Percentiles rank a stretch among this genome's conserved stretches.
Evolutionary conservation across 1,140 invertebrate species (phyloP).

Genomic region (Cotesia typhae): DNA sequence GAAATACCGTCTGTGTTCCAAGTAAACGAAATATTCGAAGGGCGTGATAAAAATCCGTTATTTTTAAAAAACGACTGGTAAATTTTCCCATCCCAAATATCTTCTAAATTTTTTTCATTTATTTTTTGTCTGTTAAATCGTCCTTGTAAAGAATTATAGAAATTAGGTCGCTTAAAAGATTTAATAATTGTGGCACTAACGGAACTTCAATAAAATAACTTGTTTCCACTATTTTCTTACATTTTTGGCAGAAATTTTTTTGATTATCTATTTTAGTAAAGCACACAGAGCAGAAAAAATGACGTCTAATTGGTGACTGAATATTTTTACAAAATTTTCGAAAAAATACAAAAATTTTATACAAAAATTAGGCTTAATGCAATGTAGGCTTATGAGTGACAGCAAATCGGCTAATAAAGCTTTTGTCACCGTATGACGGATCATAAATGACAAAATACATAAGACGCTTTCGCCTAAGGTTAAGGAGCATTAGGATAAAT

Average conservation of each 20-base stretch:
- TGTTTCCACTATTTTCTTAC: not conserved
- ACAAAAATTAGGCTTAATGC: conserved; percentile 9
- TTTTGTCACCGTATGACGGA: conserved; percentile 4
- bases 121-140: conserved; percentile 8
- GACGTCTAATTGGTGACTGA: conserved; percentile 4
- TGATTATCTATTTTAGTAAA: not conserved
- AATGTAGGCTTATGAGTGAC: conserved; percentile 1
- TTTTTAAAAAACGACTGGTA: conserved; percentile 8
- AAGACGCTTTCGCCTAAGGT: conserved; percentile 17
- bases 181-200: not conserved
- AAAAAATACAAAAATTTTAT: not conserved
- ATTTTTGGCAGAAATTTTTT: not conserved
- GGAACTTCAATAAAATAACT: conserved; percentile 12
- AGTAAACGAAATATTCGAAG: conserved; percentile 16
- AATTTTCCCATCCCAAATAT: conserved; percentile 43
- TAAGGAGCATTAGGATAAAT: not conserved
- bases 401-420: not conserved
- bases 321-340: conserved; percentile 8
- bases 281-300: conserved; percentile 10
- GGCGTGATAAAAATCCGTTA: conserved; percentile 4
- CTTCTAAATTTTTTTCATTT: conserved; percentile 26
- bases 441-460: conserved; percentile 3
- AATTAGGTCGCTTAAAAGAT: not conserved
- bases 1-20: not conserved
- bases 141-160: conserved; percentile 2